Percentiles rank a stretch among this genome's conserved stretches.
phyloP scores from a whole-genome alignment of 2,888 invertebrate genomes.

The Dicyrtoma fusca region DNA sequence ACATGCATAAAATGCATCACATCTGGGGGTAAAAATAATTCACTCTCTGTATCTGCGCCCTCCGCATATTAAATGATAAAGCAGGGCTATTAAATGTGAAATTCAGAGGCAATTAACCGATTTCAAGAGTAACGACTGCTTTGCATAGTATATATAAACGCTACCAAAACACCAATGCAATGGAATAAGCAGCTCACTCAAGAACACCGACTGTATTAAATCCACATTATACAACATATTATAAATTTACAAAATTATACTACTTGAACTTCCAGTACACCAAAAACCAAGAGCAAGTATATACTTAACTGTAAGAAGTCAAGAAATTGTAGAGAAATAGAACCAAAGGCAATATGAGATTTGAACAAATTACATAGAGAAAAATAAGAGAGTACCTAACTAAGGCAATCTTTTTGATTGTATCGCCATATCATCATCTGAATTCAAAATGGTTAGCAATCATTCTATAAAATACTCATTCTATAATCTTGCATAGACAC shows the following conservation, averaged over 20 bases:
- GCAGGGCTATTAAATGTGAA: background rate
- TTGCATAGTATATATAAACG: background rate
- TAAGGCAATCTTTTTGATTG: slow-evolving; percentile 10
- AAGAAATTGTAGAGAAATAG: background rate
- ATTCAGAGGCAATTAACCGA: slow-evolving; percentile 21
- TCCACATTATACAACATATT: too few species aligned
- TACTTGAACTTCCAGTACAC: too few species aligned
- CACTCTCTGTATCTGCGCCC: too few species aligned
- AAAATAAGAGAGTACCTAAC: background rate
- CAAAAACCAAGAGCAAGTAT: background rate
- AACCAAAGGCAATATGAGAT: slow-evolving; percentile 22
- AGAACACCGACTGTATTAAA: too few species aligned
- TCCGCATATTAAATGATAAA: too few species aligned
- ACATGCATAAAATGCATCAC: too few species aligned
- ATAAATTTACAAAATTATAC: too few species aligned
- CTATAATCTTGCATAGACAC: too few species aligned
- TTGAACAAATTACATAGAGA: slow-evolving; percentile 10
- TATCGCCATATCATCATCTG: slow-evolving; percentile 25
- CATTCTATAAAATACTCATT: too few species aligned
- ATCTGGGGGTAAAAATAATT: too few species aligned
- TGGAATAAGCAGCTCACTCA: too few species aligned
- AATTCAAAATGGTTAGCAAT: slow-evolving; percentile 3
- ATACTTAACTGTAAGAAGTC: background rate
- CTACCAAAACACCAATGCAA: too few species aligned
- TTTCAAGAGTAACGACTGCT: background rate